phyloP scores from a whole-genome alignment of 2,888 invertebrate genomes.

The Eupeodes latifasciatus region DNA sequence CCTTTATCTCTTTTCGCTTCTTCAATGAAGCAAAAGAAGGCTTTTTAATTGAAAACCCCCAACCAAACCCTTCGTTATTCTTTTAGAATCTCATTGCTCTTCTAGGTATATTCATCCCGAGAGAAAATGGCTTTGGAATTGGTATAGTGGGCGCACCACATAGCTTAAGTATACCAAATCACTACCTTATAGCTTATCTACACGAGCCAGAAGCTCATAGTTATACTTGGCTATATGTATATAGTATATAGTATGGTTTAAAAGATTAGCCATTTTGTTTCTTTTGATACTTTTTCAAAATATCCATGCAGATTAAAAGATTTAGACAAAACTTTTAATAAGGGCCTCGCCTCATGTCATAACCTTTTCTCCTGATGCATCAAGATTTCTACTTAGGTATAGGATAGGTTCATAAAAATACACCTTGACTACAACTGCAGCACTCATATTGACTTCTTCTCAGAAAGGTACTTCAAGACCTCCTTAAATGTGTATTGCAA shows the following conservation, averaged over 20 bases:
- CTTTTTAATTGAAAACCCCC: conserved; percentile 73
- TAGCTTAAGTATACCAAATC: conserved; percentile 72
- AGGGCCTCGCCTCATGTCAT: neutral
- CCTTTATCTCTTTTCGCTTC: conserved; percentile 61
- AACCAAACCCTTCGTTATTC: conserved; percentile 52
- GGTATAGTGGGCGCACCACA: conserved; percentile 10
- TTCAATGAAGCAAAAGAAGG: conserved; percentile 68
- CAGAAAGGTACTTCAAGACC: neutral
- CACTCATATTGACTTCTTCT: neutral
- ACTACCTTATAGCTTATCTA: conserved; percentile 70
- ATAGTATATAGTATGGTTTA: conserved; percentile 29
- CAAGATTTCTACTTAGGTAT: neutral
- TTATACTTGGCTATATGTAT: neutral
- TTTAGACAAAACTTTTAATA: conserved; percentile 60
- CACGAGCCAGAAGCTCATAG: conserved; percentile 56
- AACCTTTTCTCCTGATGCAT: neutral
- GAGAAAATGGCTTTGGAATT: conserved; percentile 22
- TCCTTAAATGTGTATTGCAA: conserved; percentile 3
- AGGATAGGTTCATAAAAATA: too few species aligned
- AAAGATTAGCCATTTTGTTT: conserved; percentile 39
- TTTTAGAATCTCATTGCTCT: conserved; percentile 26
- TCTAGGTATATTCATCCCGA: neutral
- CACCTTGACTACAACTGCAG: conserved; percentile 20
- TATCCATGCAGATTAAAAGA: conserved; percentile 56
- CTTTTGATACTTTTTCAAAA: conserved; percentile 43